Conservation (phyloP, 2,113 vertebrate genomes). For the Heliornis fulica region DNA sequence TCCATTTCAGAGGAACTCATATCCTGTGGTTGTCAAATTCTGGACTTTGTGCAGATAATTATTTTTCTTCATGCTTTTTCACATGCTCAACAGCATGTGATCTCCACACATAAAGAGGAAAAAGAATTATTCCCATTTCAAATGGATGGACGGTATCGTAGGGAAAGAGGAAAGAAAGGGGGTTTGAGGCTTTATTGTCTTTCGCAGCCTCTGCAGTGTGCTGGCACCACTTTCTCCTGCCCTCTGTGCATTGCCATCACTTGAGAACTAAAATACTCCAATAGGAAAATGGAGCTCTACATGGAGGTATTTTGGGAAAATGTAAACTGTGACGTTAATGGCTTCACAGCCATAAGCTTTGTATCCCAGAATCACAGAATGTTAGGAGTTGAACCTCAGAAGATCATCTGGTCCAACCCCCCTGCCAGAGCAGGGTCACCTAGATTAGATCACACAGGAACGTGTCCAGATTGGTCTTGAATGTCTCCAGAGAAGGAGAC, state of each 20-base stretch:
- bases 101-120: background rate
- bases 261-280: background rate
- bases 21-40: background rate
- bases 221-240: background rate
- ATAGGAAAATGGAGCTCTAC: background rate
- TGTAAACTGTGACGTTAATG: background rate
- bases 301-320: background rate
- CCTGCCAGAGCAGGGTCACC: no score
- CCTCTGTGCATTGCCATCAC: background rate
- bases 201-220: background rate
- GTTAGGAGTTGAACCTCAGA: no score
- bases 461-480: no score
- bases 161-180: background rate
- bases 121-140: background rate
- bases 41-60: background rate
- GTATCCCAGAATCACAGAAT: no score
- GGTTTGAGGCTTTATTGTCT: fast-evolving
- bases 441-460: no score
- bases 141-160: background rate
- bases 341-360: background rate
- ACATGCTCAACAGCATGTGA: background rate
- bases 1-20: background rate
- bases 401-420: no score
- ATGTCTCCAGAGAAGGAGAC: no score
- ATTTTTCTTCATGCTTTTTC: background rate